Evolutionary conservation across 2,113 vertebrate genomes (phyloP).

Genomic region (Henicopernis longicauda): DNA sequence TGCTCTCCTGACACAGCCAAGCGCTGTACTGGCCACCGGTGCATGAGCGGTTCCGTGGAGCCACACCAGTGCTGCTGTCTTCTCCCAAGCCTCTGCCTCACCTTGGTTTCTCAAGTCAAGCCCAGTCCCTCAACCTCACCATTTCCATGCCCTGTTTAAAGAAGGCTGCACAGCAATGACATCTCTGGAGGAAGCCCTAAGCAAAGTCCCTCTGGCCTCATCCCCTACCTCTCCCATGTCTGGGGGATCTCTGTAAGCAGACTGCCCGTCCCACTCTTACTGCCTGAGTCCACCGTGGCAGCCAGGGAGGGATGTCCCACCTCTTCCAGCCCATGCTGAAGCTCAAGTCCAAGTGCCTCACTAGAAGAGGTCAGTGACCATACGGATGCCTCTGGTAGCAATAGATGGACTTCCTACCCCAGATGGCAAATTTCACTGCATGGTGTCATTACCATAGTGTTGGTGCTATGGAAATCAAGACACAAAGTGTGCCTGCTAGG

Average conservation of each 20-base stretch:
- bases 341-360: not conserved
- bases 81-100: not conserved
- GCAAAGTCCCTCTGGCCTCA: not conserved
- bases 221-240: not conserved
- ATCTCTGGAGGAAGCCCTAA: not conserved
- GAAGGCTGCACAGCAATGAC: not conserved
- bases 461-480: not conserved
- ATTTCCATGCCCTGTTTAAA: not conserved
- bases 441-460: not conserved
- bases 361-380: not conserved
- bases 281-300: not conserved
- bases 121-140: not conserved
- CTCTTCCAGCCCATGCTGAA: not conserved
- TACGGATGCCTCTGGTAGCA: not conserved
- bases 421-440: not conserved
- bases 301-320: not conserved
- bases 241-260: not conserved
- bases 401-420: not conserved
- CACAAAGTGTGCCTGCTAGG: not conserved
- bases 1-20: not conserved
- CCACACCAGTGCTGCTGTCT: not conserved
- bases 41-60: not conserved
- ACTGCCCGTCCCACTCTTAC: not conserved
- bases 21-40: rapidly evolving
- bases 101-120: not conserved